A percentile compares a stretch with the other conserved stretches of the same genome.
phyloP scores from a whole-genome alignment of 2,113 vertebrate species.

The Paralichthys olivaceus region DNA sequence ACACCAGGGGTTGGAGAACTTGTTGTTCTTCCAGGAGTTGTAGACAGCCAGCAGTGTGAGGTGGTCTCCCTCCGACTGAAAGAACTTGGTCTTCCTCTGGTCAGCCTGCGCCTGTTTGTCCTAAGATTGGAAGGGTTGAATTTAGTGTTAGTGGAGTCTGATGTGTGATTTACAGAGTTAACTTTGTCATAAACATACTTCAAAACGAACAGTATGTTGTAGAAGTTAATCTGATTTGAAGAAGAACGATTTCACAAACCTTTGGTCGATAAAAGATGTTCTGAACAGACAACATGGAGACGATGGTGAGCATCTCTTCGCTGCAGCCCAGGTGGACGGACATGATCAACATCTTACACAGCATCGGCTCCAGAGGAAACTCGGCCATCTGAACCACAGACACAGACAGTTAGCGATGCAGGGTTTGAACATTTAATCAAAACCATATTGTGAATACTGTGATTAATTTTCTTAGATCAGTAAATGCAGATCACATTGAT shows the following conservation, averaged over 20 bases:
- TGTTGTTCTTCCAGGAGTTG: constrained; percentile 98
- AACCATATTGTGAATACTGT: not conserved
- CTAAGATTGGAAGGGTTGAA: constrained; percentile 56
- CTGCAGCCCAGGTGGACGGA: constrained; percentile 95
- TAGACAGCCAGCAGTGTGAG: constrained; percentile 94
- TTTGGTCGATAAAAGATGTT: constrained; percentile 97
- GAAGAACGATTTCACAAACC: constrained; percentile 71
- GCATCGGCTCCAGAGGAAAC: constrained; percentile 95
- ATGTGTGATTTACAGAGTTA: not conserved
- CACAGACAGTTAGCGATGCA: not conserved
- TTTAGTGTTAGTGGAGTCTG: rapidly evolving
- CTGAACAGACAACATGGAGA: constrained; percentile 96
- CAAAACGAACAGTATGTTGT: not conserved
- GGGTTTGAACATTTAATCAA: not conserved
- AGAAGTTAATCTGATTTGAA: not conserved
- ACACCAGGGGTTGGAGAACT: constrained; percentile 96
- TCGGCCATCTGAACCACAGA: constrained; percentile 90
- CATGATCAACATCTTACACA: constrained; percentile 99
- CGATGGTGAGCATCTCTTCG: constrained; percentile 95
- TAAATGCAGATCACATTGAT: too few species aligned
- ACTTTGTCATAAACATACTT: too few species aligned
- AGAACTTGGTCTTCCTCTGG: constrained; percentile 97
- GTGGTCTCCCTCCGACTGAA: constrained; percentile 95
- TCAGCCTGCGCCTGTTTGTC: constrained; percentile 95
- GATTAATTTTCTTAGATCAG: too few species aligned